Base-by-base conservation (phyloP, 2,888 invertebrate species). In the Resseliella maxima region DNA sequence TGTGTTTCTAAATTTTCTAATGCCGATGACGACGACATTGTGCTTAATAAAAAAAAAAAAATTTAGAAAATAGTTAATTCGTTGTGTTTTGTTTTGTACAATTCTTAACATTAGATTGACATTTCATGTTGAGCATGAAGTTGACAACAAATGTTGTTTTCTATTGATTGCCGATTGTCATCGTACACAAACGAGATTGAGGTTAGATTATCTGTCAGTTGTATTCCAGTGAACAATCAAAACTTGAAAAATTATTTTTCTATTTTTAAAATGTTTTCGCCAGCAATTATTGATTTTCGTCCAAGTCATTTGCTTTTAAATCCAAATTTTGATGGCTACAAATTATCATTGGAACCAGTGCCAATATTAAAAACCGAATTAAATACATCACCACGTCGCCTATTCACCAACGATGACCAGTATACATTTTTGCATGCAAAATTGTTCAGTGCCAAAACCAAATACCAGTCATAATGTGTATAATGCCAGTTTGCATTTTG, bases 1-100 rank as follows among this genome's bases (percentile, higher is more conserved):
- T 98, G 97, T 24, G 97, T 96, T 92, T 99, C 99, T 87, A 99
- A 92, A 90, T 96, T 96, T 92, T 98, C 98, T 87, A 99, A 92
- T 0, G 96, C 95, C 0, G 96, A 95, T 88, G 95, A 94, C n/a
- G 83, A 83, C 1, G 45, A 85, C 46, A 85, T 35, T 50, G 92
- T 92, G 89, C 91, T 86, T 88, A 90, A 15, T 89, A 89, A 54
- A 88, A 92, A 72, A 59, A n/a, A n/a, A n/a, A n/a, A n/a, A n/a
- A 45, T 45, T 45, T 12, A 45, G 12, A 45, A 45, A 45, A 45
- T 50, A 50, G 15, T 50, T 24, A 59, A 59, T 3, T 59, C 18
- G 59, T 59, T 81, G 81, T 36, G 81, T 81, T 81, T 81, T 1
- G 1, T 12, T 10, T 15, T 6, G 36, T 18, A 24, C 24, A 36